Conservation (phyloP, 1,140 invertebrate species). For the Megalopta genalis region DNA sequence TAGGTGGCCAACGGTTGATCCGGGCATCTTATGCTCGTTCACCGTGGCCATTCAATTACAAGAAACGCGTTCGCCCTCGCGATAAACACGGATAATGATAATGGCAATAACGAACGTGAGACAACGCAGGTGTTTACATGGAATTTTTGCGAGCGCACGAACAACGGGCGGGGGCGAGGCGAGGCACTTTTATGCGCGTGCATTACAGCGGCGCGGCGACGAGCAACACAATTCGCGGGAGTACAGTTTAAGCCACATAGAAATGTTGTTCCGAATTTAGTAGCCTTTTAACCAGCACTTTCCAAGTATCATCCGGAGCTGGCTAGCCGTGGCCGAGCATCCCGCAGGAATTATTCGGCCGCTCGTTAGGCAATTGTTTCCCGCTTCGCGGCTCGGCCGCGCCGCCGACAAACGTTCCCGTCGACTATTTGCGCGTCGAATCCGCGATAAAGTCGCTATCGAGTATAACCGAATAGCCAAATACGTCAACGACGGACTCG, state of each 20-base stretch:
- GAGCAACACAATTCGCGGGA: neutral
- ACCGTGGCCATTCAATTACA: too few relatives aligned
- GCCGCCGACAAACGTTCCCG: neutral
- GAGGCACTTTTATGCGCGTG: neutral
- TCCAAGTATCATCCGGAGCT: conserved; percentile 5
- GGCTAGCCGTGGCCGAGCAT: neutral
- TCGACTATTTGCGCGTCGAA: neutral
- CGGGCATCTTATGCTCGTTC: too few relatives aligned
- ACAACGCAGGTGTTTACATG: neutral
- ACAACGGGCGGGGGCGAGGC: neutral
- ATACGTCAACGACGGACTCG: neutral
- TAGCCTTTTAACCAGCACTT: neutral
- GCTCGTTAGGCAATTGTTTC: conserved; percentile 1
- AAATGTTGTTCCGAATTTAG: conserved; percentile 1
- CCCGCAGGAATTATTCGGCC: neutral
- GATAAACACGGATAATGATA: too few relatives aligned
- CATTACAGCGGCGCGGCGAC: neutral
- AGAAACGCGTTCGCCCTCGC: too few relatives aligned
- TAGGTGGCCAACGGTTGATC: too few relatives aligned
- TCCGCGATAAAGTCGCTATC: neutral
- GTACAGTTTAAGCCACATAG: neutral
- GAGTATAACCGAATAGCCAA: neutral
- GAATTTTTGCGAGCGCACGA: neutral
- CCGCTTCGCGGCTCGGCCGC: neutral
- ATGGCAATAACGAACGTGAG: neutral